A percentile compares a stretch with the other conserved stretches of the same genome.
phyloP scores from a whole-genome alignment of 30 jellyfish, hydroid and myxozoan genomes.

The Pelagia noctiluca region DNA sequence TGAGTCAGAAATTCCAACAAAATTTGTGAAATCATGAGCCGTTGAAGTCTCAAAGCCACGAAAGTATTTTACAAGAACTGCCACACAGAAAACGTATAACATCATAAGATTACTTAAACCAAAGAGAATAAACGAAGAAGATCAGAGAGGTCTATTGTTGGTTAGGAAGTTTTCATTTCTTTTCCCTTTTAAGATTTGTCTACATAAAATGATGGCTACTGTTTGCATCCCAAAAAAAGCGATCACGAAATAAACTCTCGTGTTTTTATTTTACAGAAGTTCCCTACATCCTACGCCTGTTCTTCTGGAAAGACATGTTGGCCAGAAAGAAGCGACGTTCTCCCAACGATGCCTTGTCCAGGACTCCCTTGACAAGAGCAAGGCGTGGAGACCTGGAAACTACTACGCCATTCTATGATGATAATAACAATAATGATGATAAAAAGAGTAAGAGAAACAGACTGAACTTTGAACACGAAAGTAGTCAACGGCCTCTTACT shows the following conservation, averaged over 20 bases:
- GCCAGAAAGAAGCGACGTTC: conserved; percentile 92
- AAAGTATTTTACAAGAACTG: no score
- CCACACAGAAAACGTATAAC: no score
- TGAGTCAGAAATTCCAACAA: no score
- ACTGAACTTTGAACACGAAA: conserved; percentile 20
- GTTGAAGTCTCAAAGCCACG: no score
- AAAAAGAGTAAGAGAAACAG: background rate
- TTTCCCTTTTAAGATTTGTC: background rate
- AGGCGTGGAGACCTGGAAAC: conserved; percentile 66
- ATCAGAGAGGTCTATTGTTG: no score
- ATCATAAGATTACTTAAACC: no score
- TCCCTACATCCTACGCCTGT: conserved; percentile 91
- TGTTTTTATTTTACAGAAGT: conserved; percentile 76
- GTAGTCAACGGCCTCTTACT: conserved; percentile 49
- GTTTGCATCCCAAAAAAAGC: no score
- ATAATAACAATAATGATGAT: background rate
- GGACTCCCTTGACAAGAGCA: conserved; percentile 33
- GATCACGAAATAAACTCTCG: no score
- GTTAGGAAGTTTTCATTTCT: no score
- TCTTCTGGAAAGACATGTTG: conserved; percentile 98
- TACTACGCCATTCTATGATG: background rate
- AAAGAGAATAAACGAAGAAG: no score
- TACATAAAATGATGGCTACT: no score
- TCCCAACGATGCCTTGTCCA: conserved; percentile 15
- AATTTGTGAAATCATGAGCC: no score